phyloP scores from a whole-genome alignment of 1,140 invertebrate genomes.

The Drosophila nigromelanica region DNA sequence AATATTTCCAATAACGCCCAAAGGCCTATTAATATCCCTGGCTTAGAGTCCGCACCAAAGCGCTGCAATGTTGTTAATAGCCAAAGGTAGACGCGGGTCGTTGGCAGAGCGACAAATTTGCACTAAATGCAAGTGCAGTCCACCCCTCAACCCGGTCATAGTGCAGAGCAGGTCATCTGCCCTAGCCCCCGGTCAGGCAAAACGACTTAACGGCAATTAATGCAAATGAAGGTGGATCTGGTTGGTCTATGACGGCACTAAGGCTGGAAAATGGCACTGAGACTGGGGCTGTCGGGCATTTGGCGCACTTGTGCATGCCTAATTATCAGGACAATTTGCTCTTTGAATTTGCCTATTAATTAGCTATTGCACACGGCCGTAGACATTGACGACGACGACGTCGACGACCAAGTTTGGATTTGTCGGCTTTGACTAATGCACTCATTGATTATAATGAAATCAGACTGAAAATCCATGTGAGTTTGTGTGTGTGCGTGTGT shows the following conservation, averaged over 20 bases:
- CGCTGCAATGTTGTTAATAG: constrained; percentile 64
- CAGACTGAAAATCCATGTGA: constrained; percentile 48
- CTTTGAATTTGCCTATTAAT: constrained; percentile 79
- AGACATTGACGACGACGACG: constrained; percentile 46
- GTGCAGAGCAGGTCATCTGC: background rate
- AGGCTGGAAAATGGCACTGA: background rate
- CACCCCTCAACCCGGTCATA: background rate
- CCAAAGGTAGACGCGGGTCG: constrained; percentile 39
- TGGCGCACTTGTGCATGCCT: constrained; percentile 75
- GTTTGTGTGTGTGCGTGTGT: constrained; percentile 20
- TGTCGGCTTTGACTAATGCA: constrained; percentile 66
- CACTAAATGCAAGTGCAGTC: constrained; percentile 63
- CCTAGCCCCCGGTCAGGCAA: constrained; percentile 56
- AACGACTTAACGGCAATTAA: constrained; percentile 79
- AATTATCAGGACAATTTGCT: constrained; percentile 80
- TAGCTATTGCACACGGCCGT: constrained; percentile 55
- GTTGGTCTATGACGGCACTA: constrained; percentile 11
- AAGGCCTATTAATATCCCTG: constrained; percentile 63
- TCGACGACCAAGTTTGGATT: constrained; percentile 57
- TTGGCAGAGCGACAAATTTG: constrained; percentile 64
- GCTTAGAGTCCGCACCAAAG: constrained; percentile 4
- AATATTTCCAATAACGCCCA: constrained; percentile 73
- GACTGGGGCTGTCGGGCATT: constrained; percentile 44
- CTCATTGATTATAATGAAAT: constrained; percentile 80
- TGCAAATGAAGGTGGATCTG: constrained; percentile 77